A percentile compares a stretch with the other conserved stretches of the same genome.
These are phyloP conservation scores for Eurystomus gularis DNA, from an alignment of 2,113 vertebrate genomes.

Conservation along the genomic window DNA sequence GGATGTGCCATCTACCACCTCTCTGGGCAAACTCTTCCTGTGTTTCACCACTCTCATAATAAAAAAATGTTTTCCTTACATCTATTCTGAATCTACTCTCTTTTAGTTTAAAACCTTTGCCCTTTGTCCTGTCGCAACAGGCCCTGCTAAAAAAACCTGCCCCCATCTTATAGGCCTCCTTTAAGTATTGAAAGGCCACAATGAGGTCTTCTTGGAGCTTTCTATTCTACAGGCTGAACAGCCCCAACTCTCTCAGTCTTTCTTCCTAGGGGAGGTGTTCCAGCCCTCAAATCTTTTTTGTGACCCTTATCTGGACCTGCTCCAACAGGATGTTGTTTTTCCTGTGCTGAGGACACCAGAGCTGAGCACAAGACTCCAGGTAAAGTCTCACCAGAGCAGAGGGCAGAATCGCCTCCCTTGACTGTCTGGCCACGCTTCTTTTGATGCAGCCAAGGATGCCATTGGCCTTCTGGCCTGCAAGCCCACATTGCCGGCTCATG, in stretches of 20 bases:
- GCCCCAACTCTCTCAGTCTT: not conserved
- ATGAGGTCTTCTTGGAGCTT: not conserved
- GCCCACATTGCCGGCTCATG: rapidly evolving
- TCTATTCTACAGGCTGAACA: not conserved
- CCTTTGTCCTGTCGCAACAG: not conserved
- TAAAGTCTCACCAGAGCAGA: not conserved
- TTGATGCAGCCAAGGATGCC: not conserved
- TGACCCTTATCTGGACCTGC: not conserved
- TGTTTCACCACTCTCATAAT: not conserved
- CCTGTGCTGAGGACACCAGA: not conserved
- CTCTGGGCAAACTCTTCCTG: not conserved
- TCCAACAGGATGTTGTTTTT: not conserved
- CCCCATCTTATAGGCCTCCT: not conserved
- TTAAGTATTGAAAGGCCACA: not conserved
- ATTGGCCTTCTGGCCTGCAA: not conserved
- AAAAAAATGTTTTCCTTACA: not conserved
- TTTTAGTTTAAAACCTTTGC: not conserved
- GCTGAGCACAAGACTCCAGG: not conserved
- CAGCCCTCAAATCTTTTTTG: not conserved
- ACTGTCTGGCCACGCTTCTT: not conserved
- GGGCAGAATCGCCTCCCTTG: no score
- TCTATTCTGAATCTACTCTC: not conserved
- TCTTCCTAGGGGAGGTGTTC: no score
- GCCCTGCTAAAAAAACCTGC: not conserved
- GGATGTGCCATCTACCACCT: no score